Conservation (phyloP, 2,113 vertebrate species). For the Lontra canadensis region DNA sequence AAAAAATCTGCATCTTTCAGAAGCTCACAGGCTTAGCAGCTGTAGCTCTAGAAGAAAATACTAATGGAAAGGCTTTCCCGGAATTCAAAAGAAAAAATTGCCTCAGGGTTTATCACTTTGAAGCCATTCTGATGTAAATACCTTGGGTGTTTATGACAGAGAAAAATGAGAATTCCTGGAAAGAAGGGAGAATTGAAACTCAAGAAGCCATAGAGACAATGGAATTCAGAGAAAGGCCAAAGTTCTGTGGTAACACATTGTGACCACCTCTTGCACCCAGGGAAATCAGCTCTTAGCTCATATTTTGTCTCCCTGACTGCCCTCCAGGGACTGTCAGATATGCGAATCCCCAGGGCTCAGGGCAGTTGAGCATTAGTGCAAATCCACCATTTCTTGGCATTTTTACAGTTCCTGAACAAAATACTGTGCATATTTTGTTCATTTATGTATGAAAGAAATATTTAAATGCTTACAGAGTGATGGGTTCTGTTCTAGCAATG, state of each 20-base stretch:
- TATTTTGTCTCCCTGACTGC: background rate
- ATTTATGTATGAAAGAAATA: background rate
- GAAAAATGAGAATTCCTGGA: constrained; percentile 50
- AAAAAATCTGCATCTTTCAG: background rate
- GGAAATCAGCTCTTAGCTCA: background rate
- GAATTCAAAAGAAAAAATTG: constrained; percentile 13
- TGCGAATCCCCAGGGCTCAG: background rate
- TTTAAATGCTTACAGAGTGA: background rate
- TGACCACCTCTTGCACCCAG: background rate
- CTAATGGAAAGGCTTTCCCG: constrained; percentile 42
- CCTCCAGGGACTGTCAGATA: background rate
- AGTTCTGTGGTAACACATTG: background rate
- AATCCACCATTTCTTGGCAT: background rate
- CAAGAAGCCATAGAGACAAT: constrained; percentile 3
- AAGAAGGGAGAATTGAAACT: background rate
- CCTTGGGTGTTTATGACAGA: background rate
- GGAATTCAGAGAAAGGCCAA: background rate
- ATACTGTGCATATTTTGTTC: background rate
- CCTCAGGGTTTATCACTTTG: background rate
- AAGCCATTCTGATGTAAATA: constrained; percentile 42
- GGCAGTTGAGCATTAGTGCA: background rate
- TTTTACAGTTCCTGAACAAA: constrained; percentile 35
- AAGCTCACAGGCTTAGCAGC: background rate
- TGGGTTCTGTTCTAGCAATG: background rate
- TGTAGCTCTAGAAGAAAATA: background rate